Conservation (phyloP, 2,113 vertebrate genomes). For the Gnathonemus echidnorhynchus region DNA sequence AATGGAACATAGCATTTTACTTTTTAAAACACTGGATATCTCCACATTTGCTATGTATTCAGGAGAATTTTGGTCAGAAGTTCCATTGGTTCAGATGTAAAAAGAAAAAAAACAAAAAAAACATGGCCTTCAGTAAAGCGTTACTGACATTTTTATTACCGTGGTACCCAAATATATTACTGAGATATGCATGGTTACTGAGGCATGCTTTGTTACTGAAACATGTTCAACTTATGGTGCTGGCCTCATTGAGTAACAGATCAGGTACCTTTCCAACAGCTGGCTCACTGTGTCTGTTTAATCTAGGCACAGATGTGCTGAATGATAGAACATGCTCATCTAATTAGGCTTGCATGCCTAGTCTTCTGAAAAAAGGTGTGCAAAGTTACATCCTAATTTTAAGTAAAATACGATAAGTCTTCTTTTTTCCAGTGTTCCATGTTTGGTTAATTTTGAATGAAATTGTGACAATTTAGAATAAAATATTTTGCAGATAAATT, state of each 20-base stretch:
- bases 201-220: conserved; percentile 28
- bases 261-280: conserved; percentile 64
- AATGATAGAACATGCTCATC: conserved; percentile 60
- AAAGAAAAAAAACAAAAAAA: neutral
- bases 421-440: neutral
- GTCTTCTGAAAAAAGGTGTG: conserved; percentile 32
- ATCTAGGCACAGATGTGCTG: conserved; percentile 66
- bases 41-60: too few species aligned
- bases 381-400: neutral
- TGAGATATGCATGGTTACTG: neutral
- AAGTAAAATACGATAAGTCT: neutral
- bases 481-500: neutral
- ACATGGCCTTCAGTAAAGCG: too few species aligned
- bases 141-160: neutral
- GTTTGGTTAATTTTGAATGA: neutral
- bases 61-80: too few species aligned
- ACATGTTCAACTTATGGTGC: conserved; percentile 46
- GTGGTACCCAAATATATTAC: neutral
- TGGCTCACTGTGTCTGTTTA: conserved; percentile 65
- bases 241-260: conserved; percentile 65
- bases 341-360: conserved; percentile 64
- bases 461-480: neutral
- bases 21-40: too few species aligned
- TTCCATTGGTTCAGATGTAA: neutral
- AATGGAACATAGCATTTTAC: too few species aligned